Base-by-base conservation (phyloP, 2,888 invertebrate species). In the Cepaea hortensis region DNA sequence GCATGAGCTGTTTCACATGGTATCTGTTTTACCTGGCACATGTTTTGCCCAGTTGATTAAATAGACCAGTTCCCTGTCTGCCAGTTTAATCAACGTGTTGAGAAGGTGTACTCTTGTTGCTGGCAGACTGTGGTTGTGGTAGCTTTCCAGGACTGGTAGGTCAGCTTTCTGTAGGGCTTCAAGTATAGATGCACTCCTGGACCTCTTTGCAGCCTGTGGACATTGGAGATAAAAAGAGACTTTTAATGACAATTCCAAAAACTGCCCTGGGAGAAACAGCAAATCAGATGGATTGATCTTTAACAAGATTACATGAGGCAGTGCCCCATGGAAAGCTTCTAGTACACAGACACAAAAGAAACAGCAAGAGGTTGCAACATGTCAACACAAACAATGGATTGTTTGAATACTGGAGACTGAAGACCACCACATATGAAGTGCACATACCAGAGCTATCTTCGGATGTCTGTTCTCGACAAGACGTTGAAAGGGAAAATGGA, bases 21-120 rank as follows among this genome's bases (percentile, higher is more conserved):
- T 73, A 3, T 3, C 23, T 55, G 11, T 76, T 88, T 85, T 89
- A 93, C 93, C 93, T 89, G 93, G 93, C n/a, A 94, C 92, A 89
- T 92, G 92, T 89, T 93, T 94, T 7, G 94, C 94, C 94, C 94
- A 94, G 89, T 92, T 92, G 70, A 94, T 93, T 15, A 93, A 90
- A 87, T 92, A 91, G 55, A 93, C 92, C 35, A 93, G 91, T 87
- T 94, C 93, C 75, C 91, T 90, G 88, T 94, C 93, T 18, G 92
- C 92, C 48, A 94, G 88, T 87, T 92, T 92, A 81, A 93, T 90
- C 68, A 93, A 90, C 3, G 93, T 92, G 83, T 92, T 91, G 35
- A 93, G 89, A 50, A 93, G 88, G 85, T 92, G 91, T 18, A 90
- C 89, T 86, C 91, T 89, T 15, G 92, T 91, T 3, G 92, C 91